Evolutionary conservation across 2,888 invertebrate species (phyloP), one percentile per base, ranked within the genome.

Genomic region (Phymatocera aterrima): DNA sequence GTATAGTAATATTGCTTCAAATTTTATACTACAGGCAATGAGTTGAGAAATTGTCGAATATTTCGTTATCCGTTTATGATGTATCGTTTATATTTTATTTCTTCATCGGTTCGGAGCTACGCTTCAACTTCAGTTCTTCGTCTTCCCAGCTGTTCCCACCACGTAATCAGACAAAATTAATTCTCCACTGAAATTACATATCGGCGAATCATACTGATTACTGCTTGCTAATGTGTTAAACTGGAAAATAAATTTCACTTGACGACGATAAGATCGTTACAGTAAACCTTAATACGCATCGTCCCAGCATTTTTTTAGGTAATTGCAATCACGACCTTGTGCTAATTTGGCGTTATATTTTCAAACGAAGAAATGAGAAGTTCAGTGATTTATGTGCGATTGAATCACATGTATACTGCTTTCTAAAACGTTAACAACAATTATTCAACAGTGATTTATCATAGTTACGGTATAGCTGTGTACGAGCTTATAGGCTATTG

Each of bases 321-420:
- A n/a, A 70, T 70, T n/a, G 28, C 70, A n/a, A 70, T 70, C 5
- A 15, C 70, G 70, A 48, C 70, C 70, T 70, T 48, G 48, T 70
- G 18, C 70, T 34, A n/a, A n/a, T 31, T n/a, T 70, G 28, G 18
- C 48, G n/a, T 70, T 48, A 48, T 48, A 40, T 65, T 65, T 24
- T 15, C 24, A 65, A 1, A 3, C 43, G 8, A 10, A 37, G 43
- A 43, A 12, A 65, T 48, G 48, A 48, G 31, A 70, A 70, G 6
- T 70, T 18, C 24, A 65, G 43, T 43, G 40, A 65, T 65, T 24
- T 10, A 65, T 3, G n/a, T n/a, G 10, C 10, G 21, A 40, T 40
- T 40, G 10, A 21, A 65, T 40, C 0, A 54, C 18, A 54, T 12
- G 12, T 12, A n/a, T n/a, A n/a, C n/a, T n/a, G n/a, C n/a, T n/a